Evolutionary conservation across 2,797 vertebrate species (phyloP).

Genomic region (Darevskia nairensis): DNA sequence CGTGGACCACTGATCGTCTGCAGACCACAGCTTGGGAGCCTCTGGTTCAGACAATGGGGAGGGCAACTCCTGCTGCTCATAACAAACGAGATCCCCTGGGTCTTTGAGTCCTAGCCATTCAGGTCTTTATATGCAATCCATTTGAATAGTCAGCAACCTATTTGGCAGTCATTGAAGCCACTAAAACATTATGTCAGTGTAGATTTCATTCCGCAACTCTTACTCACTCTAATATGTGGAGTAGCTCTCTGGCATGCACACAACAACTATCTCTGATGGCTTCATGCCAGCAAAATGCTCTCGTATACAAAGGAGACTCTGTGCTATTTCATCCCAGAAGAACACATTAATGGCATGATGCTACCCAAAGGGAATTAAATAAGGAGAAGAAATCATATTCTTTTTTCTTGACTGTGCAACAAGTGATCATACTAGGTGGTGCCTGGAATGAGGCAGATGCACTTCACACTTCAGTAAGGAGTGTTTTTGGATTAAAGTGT

Average conservation of each 20-base stretch:
- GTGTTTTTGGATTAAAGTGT: no score
- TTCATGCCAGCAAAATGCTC: not conserved
- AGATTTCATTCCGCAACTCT: not conserved
- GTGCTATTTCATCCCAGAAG: not conserved
- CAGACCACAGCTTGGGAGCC: no score
- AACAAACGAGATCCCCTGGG: no score
- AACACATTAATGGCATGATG: not conserved
- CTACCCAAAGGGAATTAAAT: not conserved
- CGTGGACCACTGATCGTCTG: no score
- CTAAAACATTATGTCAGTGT: not conserved
- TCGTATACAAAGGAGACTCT: not conserved
- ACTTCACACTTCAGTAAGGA: no score
- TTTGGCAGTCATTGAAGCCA: not conserved
- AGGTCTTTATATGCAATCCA: no score
- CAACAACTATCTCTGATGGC: not conserved
- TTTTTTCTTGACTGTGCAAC: not conserved
- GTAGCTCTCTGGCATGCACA: not conserved
- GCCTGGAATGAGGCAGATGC: no score
- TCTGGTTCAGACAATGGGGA: no score
- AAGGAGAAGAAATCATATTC: not conserved
- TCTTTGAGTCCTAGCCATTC: no score
- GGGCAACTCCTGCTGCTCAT: no score
- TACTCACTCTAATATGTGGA: not conserved
- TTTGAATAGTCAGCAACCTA: not conserved
- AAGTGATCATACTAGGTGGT: no score